Evolutionary conservation across 2,888 invertebrate genomes (phyloP).

Genomic region (Brachycybe producta): DNA sequence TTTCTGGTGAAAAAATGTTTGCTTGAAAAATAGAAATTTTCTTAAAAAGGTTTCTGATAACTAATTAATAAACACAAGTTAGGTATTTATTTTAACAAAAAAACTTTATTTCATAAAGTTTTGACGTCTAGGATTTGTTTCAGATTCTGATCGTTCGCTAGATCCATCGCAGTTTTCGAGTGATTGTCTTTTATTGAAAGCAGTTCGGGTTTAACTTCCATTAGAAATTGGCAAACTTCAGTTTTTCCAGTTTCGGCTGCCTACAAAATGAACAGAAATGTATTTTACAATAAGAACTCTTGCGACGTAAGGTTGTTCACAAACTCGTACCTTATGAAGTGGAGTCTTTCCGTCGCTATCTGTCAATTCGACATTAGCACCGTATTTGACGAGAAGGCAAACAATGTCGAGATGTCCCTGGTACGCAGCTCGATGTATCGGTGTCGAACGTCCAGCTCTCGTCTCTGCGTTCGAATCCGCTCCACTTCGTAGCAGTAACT

Average conservation of each 20-base stretch:
- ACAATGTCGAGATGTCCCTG: conserved; percentile 48
- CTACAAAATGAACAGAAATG: conserved; percentile 3
- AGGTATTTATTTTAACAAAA: too few species aligned
- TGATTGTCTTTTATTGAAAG: too few species aligned
- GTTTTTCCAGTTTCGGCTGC: conserved; percentile 8
- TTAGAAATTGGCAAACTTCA: conserved; percentile 2
- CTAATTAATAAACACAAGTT: too few species aligned
- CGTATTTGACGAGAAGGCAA: conserved; percentile 47
- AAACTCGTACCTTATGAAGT: conserved; percentile 52
- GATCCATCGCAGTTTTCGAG: too few species aligned
- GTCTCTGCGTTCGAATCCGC: conserved; percentile 62
- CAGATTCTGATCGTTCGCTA: too few species aligned
- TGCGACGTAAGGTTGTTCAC: conserved; percentile 30
- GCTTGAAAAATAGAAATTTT: too few species aligned
- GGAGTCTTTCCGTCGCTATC: conserved; percentile 71
- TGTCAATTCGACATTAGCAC: conserved; percentile 48
- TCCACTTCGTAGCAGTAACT: conserved; percentile 50
- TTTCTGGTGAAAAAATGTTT: too few species aligned
- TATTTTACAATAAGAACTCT: neutral
- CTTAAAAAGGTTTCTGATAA: too few species aligned
- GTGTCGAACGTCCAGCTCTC: conserved; percentile 58
- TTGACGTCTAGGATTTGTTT: too few species aligned
- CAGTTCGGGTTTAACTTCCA: too few species aligned
- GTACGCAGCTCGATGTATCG: conserved; percentile 68
- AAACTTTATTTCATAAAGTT: too few species aligned